A percentile compares a stretch with the other conserved stretches of the same genome.
Conservation (phyloP, 2,888 invertebrate genomes). For the Phalera bucephala region DNA sequence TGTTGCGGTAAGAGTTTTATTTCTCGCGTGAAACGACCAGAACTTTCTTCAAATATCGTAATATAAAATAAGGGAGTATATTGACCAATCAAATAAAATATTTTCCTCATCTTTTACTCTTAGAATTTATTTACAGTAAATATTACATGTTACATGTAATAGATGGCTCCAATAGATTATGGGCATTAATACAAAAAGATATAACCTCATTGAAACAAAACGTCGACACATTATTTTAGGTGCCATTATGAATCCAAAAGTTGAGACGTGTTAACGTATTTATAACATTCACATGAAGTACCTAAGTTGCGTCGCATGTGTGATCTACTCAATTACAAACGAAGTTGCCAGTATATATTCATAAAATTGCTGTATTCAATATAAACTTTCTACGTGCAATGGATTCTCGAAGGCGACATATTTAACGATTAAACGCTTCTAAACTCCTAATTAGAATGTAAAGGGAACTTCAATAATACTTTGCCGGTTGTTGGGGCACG, state of each 20-base stretch:
- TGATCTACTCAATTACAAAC: conserved; percentile 11
- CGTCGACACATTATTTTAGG: conserved; percentile 6
- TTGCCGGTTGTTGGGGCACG: conserved; percentile 64
- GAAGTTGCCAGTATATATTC: conserved; percentile 16
- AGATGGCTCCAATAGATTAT: not conserved
- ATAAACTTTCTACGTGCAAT: conserved; percentile 39
- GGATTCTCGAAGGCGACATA: conserved; percentile 46
- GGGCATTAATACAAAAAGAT: conserved; percentile 5
- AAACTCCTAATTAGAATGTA: conserved; percentile 65
- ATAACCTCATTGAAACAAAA: conserved; percentile 7
- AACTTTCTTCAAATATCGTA: conserved; percentile 47
- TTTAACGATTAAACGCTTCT: conserved; percentile 56
- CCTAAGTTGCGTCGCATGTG: conserved; percentile 4
- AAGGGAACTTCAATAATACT: conserved; percentile 64
- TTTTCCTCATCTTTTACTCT: conserved; percentile 26
- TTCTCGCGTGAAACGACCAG: conserved; percentile 59
- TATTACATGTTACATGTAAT: not conserved
- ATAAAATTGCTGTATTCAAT: conserved; percentile 36
- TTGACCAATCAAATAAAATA: conserved; percentile 49
- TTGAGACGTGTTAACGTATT: conserved; percentile 14
- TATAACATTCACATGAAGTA: conserved; percentile 6
- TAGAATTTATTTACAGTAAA: conserved; percentile 3
- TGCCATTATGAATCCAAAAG: conserved; percentile 9
- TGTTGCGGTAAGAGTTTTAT: conserved; percentile 76
- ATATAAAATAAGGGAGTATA: conserved; percentile 43